A percentile compares a stretch with the other conserved stretches of the same genome.
Evolutionary conservation across 2,797 vertebrate species (phyloP).

Genomic region (Sternotherus odoratus): DNA sequence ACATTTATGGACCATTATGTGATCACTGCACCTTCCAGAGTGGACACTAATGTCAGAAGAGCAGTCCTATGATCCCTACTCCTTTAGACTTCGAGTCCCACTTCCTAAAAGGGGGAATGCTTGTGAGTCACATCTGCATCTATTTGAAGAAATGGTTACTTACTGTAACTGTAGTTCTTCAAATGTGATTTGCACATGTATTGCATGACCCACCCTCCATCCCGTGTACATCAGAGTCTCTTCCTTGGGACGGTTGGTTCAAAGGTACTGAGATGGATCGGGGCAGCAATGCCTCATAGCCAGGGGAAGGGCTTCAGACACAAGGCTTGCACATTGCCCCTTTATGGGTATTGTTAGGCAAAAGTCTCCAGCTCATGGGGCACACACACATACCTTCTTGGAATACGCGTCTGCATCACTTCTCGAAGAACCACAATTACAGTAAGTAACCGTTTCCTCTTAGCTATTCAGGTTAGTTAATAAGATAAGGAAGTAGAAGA

Average conservation of each 20-base stretch:
- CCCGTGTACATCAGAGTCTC: not conserved
- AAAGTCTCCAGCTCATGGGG: too few species aligned
- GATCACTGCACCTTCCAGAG: not conserved
- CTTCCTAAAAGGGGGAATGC: not conserved
- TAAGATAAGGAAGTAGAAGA: not conserved
- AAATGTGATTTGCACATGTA: not conserved
- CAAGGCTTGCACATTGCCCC: too few species aligned
- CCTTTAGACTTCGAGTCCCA: not conserved
- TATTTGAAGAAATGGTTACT: too few species aligned
- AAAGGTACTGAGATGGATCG: not conserved
- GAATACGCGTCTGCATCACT: too few species aligned
- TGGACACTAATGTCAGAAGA: not conserved
- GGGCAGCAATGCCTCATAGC: not conserved
- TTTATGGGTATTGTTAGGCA: too few species aligned
- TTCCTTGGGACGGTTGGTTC: not conserved
- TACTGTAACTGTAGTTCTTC: not conserved
- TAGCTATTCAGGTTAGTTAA: not conserved
- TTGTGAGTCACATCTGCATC: not conserved
- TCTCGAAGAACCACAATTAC: too few species aligned
- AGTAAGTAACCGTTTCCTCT: not conserved
- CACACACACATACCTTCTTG: too few species aligned
- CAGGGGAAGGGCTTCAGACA: too few species aligned
- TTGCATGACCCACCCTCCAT: not conserved
- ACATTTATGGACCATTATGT: not conserved
- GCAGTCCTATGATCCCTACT: not conserved